Percentiles rank a stretch among this genome's conserved stretches.
These are phyloP conservation scores for Argyra leucocephala DNA, from an alignment of 2,888 invertebrate genomes.

Conservation along the genomic window DNA sequence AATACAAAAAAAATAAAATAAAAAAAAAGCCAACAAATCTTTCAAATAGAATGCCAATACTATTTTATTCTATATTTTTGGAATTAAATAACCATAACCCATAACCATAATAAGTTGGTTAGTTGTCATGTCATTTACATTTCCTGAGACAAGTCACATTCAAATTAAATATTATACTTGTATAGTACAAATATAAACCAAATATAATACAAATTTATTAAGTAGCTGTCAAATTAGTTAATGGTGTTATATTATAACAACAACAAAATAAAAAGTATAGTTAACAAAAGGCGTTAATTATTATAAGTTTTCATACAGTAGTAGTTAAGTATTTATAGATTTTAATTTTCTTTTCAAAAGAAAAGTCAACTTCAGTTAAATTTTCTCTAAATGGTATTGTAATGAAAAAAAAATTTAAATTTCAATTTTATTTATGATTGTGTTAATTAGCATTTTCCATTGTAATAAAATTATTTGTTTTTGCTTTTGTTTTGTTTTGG, in stretches of 20 bases:
- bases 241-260: background rate
- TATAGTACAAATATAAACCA: too few species aligned
- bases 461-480: too few species aligned
- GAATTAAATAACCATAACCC: background rate
- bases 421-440: too few species aligned
- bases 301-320: background rate
- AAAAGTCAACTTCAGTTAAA: background rate
- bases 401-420: too few species aligned
- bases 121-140: background rate
- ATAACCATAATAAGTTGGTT: too few species aligned
- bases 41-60: background rate
- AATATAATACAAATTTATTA: background rate
- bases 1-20: too few species aligned
- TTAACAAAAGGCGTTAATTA: slow-evolving; percentile 3
- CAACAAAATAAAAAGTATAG: background rate
- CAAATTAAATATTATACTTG: background rate
- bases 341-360: background rate
- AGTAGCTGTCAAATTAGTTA: background rate
- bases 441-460: too few species aligned
- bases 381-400: background rate
- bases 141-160: background rate
- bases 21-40: too few species aligned
- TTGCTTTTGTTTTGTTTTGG: too few species aligned
- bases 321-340: background rate
- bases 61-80: background rate